Conservation (phyloP, 2,113 vertebrate genomes). For the Leucoraja erinaceus region DNA sequence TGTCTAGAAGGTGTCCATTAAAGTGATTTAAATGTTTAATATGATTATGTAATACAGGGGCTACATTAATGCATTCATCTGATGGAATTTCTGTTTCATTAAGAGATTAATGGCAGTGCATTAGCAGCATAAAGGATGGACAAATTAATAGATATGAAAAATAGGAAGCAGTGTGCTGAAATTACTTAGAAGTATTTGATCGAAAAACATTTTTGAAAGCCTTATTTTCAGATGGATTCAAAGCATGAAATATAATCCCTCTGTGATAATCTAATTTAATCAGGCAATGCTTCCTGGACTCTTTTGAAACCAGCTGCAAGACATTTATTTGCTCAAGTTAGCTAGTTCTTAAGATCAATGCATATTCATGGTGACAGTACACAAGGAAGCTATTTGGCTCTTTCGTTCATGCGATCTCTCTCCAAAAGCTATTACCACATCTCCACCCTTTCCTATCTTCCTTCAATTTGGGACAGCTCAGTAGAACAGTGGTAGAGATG, state of each 20-base stretch:
- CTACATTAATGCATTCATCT: neutral
- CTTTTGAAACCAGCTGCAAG: neutral
- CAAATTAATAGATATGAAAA: neutral
- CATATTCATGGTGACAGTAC: neutral
- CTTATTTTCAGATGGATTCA: neutral
- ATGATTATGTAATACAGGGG: neutral
- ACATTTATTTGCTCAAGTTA: constrained; percentile 5
- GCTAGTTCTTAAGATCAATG: neutral
- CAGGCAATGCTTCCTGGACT: neutral
- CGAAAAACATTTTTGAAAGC: neutral
- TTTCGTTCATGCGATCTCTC: too few relatives aligned
- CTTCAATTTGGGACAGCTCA: too few relatives aligned
- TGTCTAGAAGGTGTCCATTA: neutral
- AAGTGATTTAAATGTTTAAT: neutral
- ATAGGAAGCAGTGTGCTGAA: neutral
- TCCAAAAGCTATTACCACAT: too few relatives aligned
- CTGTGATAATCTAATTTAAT: neutral
- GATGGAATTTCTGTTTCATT: neutral
- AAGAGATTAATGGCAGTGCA: neutral
- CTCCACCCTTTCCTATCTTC: too few relatives aligned
- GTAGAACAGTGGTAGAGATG: too few relatives aligned
- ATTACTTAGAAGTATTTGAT: neutral
- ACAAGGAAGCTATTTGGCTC: too few relatives aligned
- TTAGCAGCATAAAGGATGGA: neutral
- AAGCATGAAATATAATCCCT: neutral